A percentile compares a stretch with the other conserved stretches of the same genome.
Conservation (phyloP, 2,797 vertebrate genomes). For the Melanotaenia trifasciata region DNA sequence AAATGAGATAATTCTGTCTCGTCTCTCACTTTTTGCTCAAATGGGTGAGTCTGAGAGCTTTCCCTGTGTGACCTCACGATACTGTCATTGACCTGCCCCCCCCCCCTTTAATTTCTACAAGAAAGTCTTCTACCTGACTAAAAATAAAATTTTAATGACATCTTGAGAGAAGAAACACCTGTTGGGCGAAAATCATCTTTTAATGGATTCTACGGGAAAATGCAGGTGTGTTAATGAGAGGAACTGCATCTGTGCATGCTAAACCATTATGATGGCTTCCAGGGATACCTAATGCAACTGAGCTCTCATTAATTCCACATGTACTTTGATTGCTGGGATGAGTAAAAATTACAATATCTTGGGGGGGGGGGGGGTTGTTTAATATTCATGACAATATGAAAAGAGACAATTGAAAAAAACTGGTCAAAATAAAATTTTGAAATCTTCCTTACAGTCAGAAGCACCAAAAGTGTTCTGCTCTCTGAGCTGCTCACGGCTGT, state of each 20-base stretch:
- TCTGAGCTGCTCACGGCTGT: slow-evolving; percentile 75
- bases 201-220: not conserved
- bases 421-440: not conserved
- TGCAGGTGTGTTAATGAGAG: slow-evolving; percentile 4
- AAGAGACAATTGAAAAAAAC: not conserved
- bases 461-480: slow-evolving; percentile 56
- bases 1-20: no score
- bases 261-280: not conserved
- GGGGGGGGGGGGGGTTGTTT: not conserved
- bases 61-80: no score
- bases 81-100: no score
- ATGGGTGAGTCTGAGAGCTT: no score
- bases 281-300: not conserved
- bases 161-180: not conserved
- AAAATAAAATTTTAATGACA: not conserved
- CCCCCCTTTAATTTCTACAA: not conserved
- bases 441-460: slow-evolving; percentile 78
- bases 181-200: not conserved
- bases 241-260: not conserved
- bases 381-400: not conserved
- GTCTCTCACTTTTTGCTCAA: no score
- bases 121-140: no score
- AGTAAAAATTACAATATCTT: not conserved
- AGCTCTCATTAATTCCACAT: not conserved
- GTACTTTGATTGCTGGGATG: not conserved